Evolutionary conservation across 2,888 invertebrate species (phyloP), one percentile per base, ranked within the genome.

Genomic region (Melanostoma mellinum): DNA sequence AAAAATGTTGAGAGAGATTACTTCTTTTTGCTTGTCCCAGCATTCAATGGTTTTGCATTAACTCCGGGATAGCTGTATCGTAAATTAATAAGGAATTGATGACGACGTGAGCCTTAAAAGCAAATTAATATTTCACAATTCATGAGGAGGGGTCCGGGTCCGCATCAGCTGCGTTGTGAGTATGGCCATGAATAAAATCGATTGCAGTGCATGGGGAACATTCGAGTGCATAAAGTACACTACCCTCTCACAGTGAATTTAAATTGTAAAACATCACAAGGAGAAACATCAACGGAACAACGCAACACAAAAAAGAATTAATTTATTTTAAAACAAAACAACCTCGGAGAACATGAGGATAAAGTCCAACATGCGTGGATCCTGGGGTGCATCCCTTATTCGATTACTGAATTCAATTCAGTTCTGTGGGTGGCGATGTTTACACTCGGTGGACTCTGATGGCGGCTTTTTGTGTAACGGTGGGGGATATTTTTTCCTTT

Each of bases 41-140:
- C 65, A 55, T 55, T 58, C 74, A 78, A 53, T 82, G 78, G 77
- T 73, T 74, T 78, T 84, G 63, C 78, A 78, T 84, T 74, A 68
- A 52, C 53, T 68, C 58, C 50, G n/a, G 2, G 30, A 38, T 63
- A 50, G 6, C 6, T n/a, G 4, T 65, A 82, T 78, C 71, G 74
- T 48, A 71, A 75, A 74, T 84, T 75, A 79, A 84, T 84, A 79
- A 84, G 84, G 61, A 84, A 84, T 84, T 75, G 61, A 84, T 84
- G 84, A 79, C 71, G 84, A 74, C 74, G 74, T 79, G 74, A 71
- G 79, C 67, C 84, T 84, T 84, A 79, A 84, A 84, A 84, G 74
- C 79, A 79, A 84, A 84, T 84, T 84, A 84, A 84, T 84, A 84
- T 84, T 78, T 84, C 69, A 84, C 74, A 60, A 60, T 44, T 52